Evolutionary conservation across 2,888 invertebrate genomes (phyloP).

Genomic region (Volucella inflata): DNA sequence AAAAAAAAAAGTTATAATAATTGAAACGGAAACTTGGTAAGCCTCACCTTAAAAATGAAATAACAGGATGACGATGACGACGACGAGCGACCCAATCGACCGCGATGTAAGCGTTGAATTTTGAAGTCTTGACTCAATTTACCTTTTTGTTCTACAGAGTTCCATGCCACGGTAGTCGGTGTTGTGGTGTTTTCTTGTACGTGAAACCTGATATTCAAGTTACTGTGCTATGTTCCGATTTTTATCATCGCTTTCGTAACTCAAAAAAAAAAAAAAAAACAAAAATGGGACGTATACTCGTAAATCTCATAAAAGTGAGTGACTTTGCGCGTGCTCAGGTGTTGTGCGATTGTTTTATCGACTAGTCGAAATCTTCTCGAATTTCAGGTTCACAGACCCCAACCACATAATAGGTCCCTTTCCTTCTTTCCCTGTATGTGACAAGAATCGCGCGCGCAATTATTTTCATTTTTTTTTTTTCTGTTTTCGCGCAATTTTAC

Average conservation of each 20-base stretch:
- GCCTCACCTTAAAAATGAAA: constrained; percentile 57
- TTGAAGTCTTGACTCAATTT: constrained; percentile 63
- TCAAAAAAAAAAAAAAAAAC: constrained; percentile 31
- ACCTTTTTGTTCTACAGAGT: constrained; percentile 24
- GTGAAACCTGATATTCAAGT: constrained; percentile 74
- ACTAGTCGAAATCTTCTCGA: constrained; percentile 68
- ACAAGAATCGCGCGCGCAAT: constrained; percentile 37
- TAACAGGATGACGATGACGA: constrained; percentile 35
- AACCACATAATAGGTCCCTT: background rate
- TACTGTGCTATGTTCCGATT: constrained; percentile 50
- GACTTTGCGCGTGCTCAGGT: constrained; percentile 73
- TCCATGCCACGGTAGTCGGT: constrained; percentile 39
- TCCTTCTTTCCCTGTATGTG: background rate
- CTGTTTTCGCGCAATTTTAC: constrained; percentile 45
- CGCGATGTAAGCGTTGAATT: constrained; percentile 50
- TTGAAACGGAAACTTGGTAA: constrained; percentile 64
- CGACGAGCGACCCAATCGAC: no score
- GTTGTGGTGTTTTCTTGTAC: constrained; percentile 63
- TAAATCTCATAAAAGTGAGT: constrained; percentile 60
- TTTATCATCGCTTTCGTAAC: constrained; percentile 60
- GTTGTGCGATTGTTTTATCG: constrained; percentile 68
- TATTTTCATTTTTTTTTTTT: constrained; percentile 35
- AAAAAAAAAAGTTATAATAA: background rate
- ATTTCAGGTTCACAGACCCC: constrained; percentile 73
- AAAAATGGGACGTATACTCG: constrained; percentile 12